Conservation (phyloP, 2,797 vertebrate genomes). For the Acomys russatus region DNA sequence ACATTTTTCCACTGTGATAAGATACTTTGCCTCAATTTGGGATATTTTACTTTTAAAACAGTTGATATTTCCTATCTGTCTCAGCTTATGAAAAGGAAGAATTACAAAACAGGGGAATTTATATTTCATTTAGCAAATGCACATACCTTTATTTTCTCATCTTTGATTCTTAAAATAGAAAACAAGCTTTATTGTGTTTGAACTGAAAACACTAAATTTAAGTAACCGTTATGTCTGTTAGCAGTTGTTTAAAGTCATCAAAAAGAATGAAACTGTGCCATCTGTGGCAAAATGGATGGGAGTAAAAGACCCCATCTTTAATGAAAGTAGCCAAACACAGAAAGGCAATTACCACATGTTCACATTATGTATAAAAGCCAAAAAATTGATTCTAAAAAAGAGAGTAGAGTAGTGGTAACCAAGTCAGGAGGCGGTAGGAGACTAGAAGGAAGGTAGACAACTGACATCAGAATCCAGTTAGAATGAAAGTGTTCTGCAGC, state of each 20-base stretch:
- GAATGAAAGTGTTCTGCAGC: neutral
- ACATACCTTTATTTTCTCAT: constrained; percentile 33
- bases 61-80: constrained; percentile 18
- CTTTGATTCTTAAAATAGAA: constrained; percentile 58
- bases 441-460: neutral
- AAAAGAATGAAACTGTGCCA: neutral
- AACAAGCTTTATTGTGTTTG: constrained; percentile 45
- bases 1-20: neutral
- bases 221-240: neutral
- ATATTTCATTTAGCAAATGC: constrained; percentile 15
- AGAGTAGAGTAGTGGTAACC: neutral
- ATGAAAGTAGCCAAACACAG: neutral
- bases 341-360: neutral
- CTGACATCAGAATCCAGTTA: neutral
- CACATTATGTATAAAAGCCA: neutral
- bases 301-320: neutral
- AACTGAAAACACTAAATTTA: constrained; percentile 24
- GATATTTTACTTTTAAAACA: constrained; percentile 32
- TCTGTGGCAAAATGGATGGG: neutral
- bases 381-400: neutral
- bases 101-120: constrained; percentile 32
- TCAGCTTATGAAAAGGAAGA: constrained; percentile 6
- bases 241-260: neutral
- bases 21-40: neutral
- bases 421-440: too few species aligned